Conservation (phyloP, 2,113 vertebrate genomes). For the Sciurus niger region DNA sequence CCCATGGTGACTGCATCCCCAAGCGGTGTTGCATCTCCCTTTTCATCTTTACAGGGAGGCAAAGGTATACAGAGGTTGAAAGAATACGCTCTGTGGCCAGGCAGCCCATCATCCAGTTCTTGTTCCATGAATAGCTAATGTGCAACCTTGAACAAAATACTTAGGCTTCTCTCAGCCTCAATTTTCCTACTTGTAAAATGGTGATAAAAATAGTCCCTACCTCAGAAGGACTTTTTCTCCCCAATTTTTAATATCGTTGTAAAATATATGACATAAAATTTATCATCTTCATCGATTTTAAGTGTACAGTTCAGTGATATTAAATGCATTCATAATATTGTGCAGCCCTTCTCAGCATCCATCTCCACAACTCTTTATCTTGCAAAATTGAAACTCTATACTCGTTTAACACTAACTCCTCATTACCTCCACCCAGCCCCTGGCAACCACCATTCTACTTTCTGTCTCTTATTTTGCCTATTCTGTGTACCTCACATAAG, state of each 20-base stretch:
- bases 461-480: neutral
- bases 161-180: neutral
- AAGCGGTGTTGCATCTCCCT: neutral
- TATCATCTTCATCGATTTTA: neutral
- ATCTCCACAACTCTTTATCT: neutral
- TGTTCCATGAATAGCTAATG: neutral
- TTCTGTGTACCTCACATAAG: neutral
- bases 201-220: conserved; percentile 1
- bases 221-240: neutral
- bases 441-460: neutral
- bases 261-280: neutral
- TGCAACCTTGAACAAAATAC: neutral
- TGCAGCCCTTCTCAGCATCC: neutral
- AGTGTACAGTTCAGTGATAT: neutral
- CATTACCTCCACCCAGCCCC: neutral
- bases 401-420: neutral
- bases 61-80: neutral
- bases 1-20: no score
- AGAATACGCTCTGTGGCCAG: neutral
- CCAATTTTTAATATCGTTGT: neutral
- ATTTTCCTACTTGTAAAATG: conserved; percentile 38
- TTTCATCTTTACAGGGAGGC: neutral
- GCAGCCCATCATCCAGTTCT: neutral
- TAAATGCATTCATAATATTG: neutral
- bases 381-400: neutral